Evolutionary conservation across 2,797 vertebrate species (phyloP), one percentile per base, ranked within the genome.

Genomic region (Pitangus sulphuratus): DNA sequence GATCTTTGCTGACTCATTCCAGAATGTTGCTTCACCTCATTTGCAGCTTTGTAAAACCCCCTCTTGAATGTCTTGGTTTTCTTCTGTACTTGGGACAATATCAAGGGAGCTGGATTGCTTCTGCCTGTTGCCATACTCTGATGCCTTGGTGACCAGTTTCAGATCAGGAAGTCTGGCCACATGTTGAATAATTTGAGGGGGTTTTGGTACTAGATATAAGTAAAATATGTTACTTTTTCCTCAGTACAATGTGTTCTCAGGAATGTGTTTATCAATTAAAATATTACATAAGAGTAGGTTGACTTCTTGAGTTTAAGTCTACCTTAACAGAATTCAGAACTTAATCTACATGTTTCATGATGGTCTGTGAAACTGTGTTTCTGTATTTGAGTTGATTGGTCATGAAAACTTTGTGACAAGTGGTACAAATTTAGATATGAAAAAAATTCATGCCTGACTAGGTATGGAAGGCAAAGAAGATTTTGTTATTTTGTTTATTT

Each of bases 381-480:
- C 17, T 74, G 4, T 37, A 24, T 76, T 93, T 72, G 78, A 91
- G 39, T 25, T 89, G 50, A 87, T 81, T 51, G 5, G 19, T 48
- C 50, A 35, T 92, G 91, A 95, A 94, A 82, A 15, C 87, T 87
- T 22, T 61, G n/a, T 92, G 75, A 87, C 68, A 61, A 79, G 58
- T 45, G 50, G 8, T 76, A 40, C 26, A 87, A 79, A 89, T 87
- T 89, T 79, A 82, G 70, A 51, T 50, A 53, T 11, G 15, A 78
- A 61, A 61, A 51, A 74, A 85, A 57, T 15, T 5, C 57, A 21
- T 81, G 33, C 31, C 57, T 87, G 68, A 16, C 65, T 61, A 89
- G 65, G 50, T 81, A 57, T 69, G 37, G 70, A 68, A 91, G n/a
- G 42, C 53, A 64, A 2, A 16, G 21, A 57, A 76, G 28, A 82